phyloP scores from a whole-genome alignment of 2,113 vertebrate species.

The Burhinus oedicnemus region DNA sequence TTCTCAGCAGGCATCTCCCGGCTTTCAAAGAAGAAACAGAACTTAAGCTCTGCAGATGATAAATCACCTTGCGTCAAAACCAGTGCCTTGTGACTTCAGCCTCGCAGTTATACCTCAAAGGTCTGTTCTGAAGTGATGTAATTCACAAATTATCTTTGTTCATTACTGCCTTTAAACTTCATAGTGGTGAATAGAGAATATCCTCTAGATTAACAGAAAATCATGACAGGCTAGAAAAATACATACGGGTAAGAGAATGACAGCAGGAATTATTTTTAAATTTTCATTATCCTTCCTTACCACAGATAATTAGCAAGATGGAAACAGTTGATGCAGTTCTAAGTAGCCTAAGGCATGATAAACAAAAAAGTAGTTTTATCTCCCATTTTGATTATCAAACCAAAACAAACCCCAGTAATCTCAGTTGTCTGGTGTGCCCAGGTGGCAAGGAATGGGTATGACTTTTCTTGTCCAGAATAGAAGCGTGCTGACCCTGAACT shows the following conservation, averaged over 20 bases:
- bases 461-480: background rate
- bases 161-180: background rate
- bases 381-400: background rate
- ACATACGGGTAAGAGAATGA: background rate
- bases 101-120: background rate
- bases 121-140: background rate
- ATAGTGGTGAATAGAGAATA: background rate
- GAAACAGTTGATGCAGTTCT: background rate
- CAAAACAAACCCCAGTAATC: background rate
- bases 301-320: background rate
- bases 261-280: background rate
- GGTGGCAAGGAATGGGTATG: background rate
- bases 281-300: background rate
- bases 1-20: conserved; percentile 25
- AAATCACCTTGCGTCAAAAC: conserved; percentile 35
- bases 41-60: conserved; percentile 19
- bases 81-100: background rate
- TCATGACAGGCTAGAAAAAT: background rate
- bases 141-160: background rate
- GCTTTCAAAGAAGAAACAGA: conserved; percentile 15
- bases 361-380: background rate
- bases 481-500: background rate
- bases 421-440: background rate
- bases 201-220: background rate
- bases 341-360: background rate